Evolutionary conservation across 2,113 vertebrate genomes (phyloP).

Genomic region (Hemiprocne comata): DNA sequence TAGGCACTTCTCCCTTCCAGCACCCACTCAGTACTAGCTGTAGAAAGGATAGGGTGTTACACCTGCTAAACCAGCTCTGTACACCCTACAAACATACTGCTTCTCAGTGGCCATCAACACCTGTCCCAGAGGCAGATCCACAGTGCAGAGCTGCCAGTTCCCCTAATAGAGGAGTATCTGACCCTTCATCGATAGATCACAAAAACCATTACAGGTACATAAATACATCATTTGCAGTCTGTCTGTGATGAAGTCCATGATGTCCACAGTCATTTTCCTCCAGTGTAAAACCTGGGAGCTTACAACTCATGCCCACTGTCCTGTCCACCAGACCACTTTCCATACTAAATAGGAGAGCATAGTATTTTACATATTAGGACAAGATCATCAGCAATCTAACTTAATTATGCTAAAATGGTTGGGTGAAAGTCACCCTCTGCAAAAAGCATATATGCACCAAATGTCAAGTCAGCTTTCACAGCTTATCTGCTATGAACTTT

Average conservation of each 20-base stretch:
- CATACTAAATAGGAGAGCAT: rapidly evolving
- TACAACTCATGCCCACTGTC: neutral
- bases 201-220: neutral
- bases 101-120: neutral
- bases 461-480: neutral
- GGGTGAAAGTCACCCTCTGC: neutral
- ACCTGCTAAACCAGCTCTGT: neutral
- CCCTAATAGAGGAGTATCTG: neutral
- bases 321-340: neutral
- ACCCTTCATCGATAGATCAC: neutral
- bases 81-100: rapidly evolving
- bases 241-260: neutral
- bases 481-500: neutral
- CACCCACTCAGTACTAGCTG: neutral
- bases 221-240: neutral
- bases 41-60: neutral
- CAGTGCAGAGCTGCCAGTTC: neutral
- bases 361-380: neutral
- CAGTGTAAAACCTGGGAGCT: neutral
- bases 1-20: rapidly evolving
- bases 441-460: neutral
- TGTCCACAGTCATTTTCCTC: neutral
- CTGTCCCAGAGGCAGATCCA: neutral
- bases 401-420: neutral
- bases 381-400: neutral